These are phyloP conservation scores for Xenopus tropicalis DNA, from an alignment of 2,113 vertebrate species.

Conservation along the genomic window UCB_Xtro_10.0 CM004450.2:48005001-48005500, in stretches of 20 bases:
- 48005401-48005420: background rate
- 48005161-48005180: constrained; percentile 13
- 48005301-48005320: background rate
- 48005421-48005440: background rate
- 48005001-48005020: constrained; percentile 63
- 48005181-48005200: constrained; percentile 4
- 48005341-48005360: too few species aligned
- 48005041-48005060: constrained; percentile 67
- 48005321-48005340: background rate
- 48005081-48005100: constrained; percentile 53
- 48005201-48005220: background rate
- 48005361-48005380: background rate
- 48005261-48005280: background rate
- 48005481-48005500: too few species aligned
- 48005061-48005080: constrained; percentile 66
- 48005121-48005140: constrained; percentile 1
- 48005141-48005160: constrained; percentile 1
- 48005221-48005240: background rate
- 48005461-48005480: too few species aligned
- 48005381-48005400: background rate
- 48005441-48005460: too few species aligned
- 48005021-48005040: constrained; percentile 59
- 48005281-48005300: background rate
- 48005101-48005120: constrained; percentile 51
- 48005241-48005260: background rate